A percentile compares a stretch with the other conserved stretches of the same genome.
phyloP scores from a whole-genome alignment of 2,113 vertebrate species.

The Mugil cephalus region DNA sequence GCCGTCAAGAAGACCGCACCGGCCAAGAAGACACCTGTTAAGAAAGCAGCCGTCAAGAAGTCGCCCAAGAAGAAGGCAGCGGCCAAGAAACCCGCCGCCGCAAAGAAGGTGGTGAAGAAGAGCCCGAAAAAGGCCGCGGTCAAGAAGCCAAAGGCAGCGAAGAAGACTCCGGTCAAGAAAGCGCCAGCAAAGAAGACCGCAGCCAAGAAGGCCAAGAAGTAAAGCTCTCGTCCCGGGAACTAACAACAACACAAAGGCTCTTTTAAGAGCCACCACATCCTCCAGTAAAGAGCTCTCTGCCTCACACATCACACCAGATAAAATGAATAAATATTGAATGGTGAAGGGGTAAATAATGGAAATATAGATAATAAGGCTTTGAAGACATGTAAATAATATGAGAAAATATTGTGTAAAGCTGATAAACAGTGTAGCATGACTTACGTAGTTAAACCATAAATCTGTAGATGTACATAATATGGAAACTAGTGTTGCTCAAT shows the following conservation, averaged over 20 bases:
- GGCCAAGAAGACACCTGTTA: slow-evolving; percentile 21
- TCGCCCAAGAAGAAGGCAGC: slow-evolving; percentile 6
- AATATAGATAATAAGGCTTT: too few relatives aligned
- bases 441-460: too few relatives aligned
- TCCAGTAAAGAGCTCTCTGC: background rate
- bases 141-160: background rate
- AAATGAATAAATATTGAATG: too few relatives aligned
- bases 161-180: slow-evolving; percentile 20
- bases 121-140: slow-evolving; percentile 1
- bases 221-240: background rate
- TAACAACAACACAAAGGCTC: slow-evolving; percentile 38
- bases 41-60: slow-evolving; percentile 26
- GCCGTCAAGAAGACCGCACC: slow-evolving; percentile 4
- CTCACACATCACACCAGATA: too few relatives aligned
- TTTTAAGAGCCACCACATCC: slow-evolving; percentile 56
- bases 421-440: too few relatives aligned
- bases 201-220: slow-evolving; percentile 35
- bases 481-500: too few relatives aligned
- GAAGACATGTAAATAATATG: too few relatives aligned
- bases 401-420: too few relatives aligned
- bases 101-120: slow-evolving; percentile 22
- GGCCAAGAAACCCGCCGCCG: background rate
- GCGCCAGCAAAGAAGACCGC: slow-evolving; percentile 1
- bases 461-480: too few relatives aligned
- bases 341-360: too few relatives aligned